phyloP scores from a whole-genome alignment of 2,113 vertebrate species.

The Crotalus horridus region DNA sequence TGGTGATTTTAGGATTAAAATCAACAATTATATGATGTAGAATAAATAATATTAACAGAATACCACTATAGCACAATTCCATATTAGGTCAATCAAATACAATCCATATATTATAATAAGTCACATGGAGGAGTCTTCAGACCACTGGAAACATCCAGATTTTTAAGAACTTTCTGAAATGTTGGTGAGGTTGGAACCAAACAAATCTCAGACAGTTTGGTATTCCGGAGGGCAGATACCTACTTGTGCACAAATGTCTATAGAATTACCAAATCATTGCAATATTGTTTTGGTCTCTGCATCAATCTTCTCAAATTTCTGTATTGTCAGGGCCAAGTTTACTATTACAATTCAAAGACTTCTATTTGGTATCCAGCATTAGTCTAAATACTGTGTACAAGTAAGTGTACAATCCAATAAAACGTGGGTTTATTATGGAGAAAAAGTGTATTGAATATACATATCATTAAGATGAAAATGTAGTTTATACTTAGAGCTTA shows the following conservation, averaged over 20 bases:
- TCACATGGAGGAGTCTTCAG: not conserved
- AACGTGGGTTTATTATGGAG: not conserved
- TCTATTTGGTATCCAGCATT: not conserved
- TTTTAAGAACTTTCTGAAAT: not conserved
- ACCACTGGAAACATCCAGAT: not conserved
- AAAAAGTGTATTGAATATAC: not conserved
- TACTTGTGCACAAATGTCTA: not conserved
- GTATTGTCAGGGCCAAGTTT: not conserved
- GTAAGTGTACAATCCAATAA: not conserved
- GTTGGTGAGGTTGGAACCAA: not conserved
- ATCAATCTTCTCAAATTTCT: not conserved
- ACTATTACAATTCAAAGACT: not conserved
- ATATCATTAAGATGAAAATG: not conserved
- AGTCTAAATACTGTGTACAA: not conserved
- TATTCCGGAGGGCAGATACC: not conserved
- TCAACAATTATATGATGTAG: not conserved
- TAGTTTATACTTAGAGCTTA: not conserved
- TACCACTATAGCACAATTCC: not conserved
- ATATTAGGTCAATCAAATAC: no score
- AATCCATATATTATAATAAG: no score
- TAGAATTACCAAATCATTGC: not conserved
- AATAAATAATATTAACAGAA: not conserved
- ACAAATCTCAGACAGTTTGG: not conserved
- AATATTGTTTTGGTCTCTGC: not conserved
- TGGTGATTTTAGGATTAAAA: not conserved